Evolutionary conservation across 2,113 vertebrate genomes (phyloP), one percentile per base, ranked within the genome.

Genomic region (Pachycephala philippinensis): DNA sequence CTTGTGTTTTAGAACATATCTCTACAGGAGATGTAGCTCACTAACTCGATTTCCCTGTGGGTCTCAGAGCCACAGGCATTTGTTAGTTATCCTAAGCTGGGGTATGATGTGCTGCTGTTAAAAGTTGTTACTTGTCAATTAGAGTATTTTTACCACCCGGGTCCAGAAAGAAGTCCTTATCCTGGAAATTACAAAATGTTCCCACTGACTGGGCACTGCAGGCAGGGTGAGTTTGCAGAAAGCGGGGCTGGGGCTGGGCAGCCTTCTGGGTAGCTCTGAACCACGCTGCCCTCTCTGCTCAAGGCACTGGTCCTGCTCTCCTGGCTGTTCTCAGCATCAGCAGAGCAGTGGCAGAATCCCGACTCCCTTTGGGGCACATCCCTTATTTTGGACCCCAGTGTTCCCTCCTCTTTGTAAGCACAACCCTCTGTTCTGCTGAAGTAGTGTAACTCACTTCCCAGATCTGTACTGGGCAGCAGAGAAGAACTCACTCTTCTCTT

Each of bases 401-500:
- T 60, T 71, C 14, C 53, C 21, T 7, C 12, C 7, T 59, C n/a
- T 47, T 50, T 52, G 21, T 66, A 52, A 80, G 37, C 0, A 0
- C 31, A 92, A 12, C 15, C 26, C 35, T 69, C 72, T 65, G 42
- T 65, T 77, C 18, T 49, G 35, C 59, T 33, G 31, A 72, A 49
- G 40, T 12, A 76, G 31, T 0, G 0, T 66, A 72, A 68, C 22
- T 16, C 31, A 11, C 18, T 92, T 87, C 13, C 20, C 28, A 63
- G 27, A 11, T 44, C 53, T 0, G 0, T 47, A 15, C 61, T 47
- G 79, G 78, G 27, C 37, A 64, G 53, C 22, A 74, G 40, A n/a
- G 66, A 72, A 33, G 42, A 72, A 44, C 37, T 53, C 8, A n/a
- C 44, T 71, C 23, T 18, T 31, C 45, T 84, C 53, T 84, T 42